Evolutionary conservation across 1,140 invertebrate genomes (phyloP).

Genomic region (Drosophila prosaltans): DNA sequence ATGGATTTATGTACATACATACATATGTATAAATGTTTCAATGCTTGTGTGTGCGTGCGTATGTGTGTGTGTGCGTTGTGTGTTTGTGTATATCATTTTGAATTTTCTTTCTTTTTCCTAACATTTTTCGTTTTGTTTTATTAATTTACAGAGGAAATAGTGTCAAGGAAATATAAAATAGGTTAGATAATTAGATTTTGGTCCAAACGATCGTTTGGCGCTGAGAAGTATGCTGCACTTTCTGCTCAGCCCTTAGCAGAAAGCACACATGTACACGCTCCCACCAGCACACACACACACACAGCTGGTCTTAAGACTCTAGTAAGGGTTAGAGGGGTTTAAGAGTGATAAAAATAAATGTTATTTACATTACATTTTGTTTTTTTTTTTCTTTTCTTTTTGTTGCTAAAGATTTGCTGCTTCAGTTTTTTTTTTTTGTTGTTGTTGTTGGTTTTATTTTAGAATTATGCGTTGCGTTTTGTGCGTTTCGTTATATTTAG

Average conservation of each 20-base stretch:
- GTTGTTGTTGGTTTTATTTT: constrained; percentile 22
- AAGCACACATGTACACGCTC: neutral
- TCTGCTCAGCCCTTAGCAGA: neutral
- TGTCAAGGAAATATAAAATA: constrained; percentile 58
- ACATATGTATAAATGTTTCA: constrained; percentile 31
- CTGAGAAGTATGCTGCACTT: constrained; percentile 3
- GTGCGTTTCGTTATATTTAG: constrained; percentile 61
- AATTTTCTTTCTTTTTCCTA: constrained; percentile 37
- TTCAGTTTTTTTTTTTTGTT: constrained; percentile 8
- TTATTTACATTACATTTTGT: constrained; percentile 13
- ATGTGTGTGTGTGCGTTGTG: neutral
- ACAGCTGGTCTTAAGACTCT: neutral
- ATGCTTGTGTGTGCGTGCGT: neutral
- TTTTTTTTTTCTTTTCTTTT: neutral
- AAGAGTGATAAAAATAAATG: neutral
- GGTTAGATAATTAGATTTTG: constrained; percentile 32
- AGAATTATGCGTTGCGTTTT: constrained; percentile 47
- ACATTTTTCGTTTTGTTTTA: constrained; percentile 34
- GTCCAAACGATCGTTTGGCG: neutral
- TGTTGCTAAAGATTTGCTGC: constrained; percentile 14
- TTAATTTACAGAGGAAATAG: constrained; percentile 42
- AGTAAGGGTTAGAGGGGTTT: neutral
- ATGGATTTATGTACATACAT: constrained; percentile 61
- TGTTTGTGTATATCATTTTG: constrained; percentile 25
- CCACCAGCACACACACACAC: neutral